Evolutionary conservation across 2,888 invertebrate genomes (phyloP).

Genomic region (Luffia ferchaultella): DNA sequence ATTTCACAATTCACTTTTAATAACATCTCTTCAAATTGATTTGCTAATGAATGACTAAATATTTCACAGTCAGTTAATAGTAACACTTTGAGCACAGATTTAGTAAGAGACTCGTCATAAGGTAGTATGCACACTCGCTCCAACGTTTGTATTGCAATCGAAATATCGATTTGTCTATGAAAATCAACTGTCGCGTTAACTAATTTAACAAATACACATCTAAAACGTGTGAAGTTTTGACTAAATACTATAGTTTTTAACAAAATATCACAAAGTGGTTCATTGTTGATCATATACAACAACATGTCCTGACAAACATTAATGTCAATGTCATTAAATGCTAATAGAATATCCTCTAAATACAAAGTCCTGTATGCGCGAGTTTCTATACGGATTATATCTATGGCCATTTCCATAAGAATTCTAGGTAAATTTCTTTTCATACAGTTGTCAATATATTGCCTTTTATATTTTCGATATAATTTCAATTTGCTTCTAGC

Average conservation of each 20-base stretch:
- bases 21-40: constrained; percentile 29
- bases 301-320: constrained; percentile 27
- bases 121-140: constrained; percentile 43
- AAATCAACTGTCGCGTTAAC: constrained; percentile 19
- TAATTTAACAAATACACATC: constrained; percentile 33
- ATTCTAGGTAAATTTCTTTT: constrained; percentile 27
- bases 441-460: constrained; percentile 29
- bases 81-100: constrained; percentile 30
- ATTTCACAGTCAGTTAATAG: constrained; percentile 28
- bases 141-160: constrained; percentile 29
- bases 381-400: constrained; percentile 22
- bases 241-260: constrained; percentile 34
- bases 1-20: constrained; percentile 17
- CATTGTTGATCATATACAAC: constrained; percentile 12
- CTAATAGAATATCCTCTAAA: constrained; percentile 1
- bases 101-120: constrained; percentile 25
- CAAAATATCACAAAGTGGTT: constrained; percentile 31
- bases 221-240: constrained; percentile 47
- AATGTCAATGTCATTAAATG: constrained; percentile 12
- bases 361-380: neutral
- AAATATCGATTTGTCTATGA: constrained; percentile 22
- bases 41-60: constrained; percentile 26
- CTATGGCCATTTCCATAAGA: constrained; percentile 35
- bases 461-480: constrained; percentile 24
- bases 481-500: constrained; percentile 20